Evolutionary conservation across 2,797 vertebrate species (phyloP).

Genomic region (Xenopus petersii): DNA sequence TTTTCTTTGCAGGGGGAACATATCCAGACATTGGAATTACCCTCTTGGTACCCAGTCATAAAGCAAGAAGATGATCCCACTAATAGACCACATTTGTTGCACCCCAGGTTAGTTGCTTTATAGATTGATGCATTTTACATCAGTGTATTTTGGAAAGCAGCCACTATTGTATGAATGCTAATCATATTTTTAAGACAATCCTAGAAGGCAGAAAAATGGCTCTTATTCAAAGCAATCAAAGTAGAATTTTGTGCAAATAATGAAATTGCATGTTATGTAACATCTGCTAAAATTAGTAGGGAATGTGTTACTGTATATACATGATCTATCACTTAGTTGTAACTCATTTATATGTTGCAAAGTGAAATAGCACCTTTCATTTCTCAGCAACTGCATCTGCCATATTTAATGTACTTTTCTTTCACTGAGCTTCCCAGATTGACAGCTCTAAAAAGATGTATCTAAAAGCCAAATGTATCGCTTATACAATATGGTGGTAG

Average conservation of each 20-base stretch:
- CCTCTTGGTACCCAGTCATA: slow-evolving; percentile 85
- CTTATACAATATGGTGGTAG: not conserved
- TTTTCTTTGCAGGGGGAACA: slow-evolving; percentile 63
- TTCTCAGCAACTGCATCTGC: slow-evolving; percentile 16
- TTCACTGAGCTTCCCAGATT: not conserved
- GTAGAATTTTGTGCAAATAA: not conserved
- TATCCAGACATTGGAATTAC: slow-evolving; percentile 73
- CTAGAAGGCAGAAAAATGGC: too few relatives aligned
- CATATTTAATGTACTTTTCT: slow-evolving; percentile 10
- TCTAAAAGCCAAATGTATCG: not conserved
- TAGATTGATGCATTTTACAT: too few relatives aligned
- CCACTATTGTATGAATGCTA: too few relatives aligned
- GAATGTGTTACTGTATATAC: slow-evolving; percentile 12
- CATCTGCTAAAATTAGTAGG: slow-evolving; percentile 19
- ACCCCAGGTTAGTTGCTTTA: slow-evolving; percentile 79
- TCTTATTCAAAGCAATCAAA: not conserved
- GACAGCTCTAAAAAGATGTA: not conserved
- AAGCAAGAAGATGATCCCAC: slow-evolving; percentile 88
- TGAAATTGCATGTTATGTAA: slow-evolving; percentile 10
- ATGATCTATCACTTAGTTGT: slow-evolving; percentile 1
- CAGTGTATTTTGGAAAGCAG: too few relatives aligned
- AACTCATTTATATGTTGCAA: slow-evolving; percentile 15
- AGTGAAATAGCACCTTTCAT: slow-evolving; percentile 33
- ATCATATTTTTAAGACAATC: too few relatives aligned
- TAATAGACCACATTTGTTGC: slow-evolving; percentile 73